Evolutionary conservation across 2,888 invertebrate species (phyloP).

Genomic region (Polyommatus iphigenia): DNA sequence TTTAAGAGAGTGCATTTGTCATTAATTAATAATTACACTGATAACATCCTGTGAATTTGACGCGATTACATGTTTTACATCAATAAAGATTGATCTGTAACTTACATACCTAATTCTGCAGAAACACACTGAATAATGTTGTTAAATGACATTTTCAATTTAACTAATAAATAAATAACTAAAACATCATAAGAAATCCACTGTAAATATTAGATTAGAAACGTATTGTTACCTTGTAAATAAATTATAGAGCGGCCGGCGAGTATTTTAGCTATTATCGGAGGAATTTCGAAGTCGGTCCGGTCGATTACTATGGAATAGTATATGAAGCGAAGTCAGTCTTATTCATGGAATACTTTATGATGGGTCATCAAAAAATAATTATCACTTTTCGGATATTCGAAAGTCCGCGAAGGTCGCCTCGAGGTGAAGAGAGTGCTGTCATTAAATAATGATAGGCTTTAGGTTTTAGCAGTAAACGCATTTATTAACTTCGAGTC

Average conservation of each 20-base stretch:
- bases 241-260: constrained; percentile 1
- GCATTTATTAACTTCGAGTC: not conserved
- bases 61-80: no score
- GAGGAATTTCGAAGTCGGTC: constrained; percentile 1
- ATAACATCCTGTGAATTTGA: no score
- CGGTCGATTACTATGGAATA: constrained; percentile 14
- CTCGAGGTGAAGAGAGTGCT: not conserved
- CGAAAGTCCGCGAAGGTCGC: not conserved
- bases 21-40: no score
- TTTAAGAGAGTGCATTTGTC: no score
- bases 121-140: not conserved
- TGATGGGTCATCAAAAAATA: constrained; percentile 21
- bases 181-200: not conserved
- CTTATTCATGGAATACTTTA: constrained; percentile 27
- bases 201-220: not conserved
- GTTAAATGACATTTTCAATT: not conserved
- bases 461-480: not conserved
- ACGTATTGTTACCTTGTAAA: constrained; percentile 14
- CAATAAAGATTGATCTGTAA: no score
- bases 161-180: not conserved
- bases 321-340: constrained; percentile 3
- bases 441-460: constrained; percentile 1
- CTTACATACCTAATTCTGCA: not conserved
- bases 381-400: not conserved
- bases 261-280: constrained; percentile 26